Percentiles rank a stretch among this genome's conserved stretches.
phyloP scores from a whole-genome alignment of 2,797 vertebrate genomes.

The Enteromius anoplus region DNA sequence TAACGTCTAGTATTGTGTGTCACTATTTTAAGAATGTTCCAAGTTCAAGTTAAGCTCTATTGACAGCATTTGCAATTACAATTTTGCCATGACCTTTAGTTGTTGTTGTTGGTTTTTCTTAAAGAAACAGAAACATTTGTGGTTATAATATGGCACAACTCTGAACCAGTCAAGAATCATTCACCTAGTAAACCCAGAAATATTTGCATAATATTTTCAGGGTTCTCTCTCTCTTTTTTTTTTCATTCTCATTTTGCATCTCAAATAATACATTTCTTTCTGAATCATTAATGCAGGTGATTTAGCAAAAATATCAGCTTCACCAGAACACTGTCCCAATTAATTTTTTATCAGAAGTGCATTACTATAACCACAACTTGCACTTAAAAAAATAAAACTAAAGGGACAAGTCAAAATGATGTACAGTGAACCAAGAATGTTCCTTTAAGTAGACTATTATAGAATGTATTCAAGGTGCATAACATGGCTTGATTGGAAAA shows the following conservation, averaged over 20 bases:
- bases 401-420: neutral
- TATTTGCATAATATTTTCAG: neutral
- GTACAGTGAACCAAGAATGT: neutral
- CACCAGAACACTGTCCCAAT: neutral
- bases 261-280: neutral
- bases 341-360: neutral
- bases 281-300: neutral
- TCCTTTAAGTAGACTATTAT: neutral
- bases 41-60: neutral
- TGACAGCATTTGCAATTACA: neutral
- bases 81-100: neutral
- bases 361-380: neutral
- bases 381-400: neutral
- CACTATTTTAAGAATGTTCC: neutral
- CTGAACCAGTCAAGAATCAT: neutral
- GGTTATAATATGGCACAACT: neutral
- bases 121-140: neutral
- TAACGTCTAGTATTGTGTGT: neutral
- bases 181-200: neutral
- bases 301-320: neutral
- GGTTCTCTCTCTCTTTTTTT: neutral
- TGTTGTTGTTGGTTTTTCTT: neutral
- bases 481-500: neutral
- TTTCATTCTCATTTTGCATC: neutral
- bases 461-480: neutral